Evolutionary conservation across 2,797 vertebrate species (phyloP).

Genomic region (Oryzias dopingdopingensis): DNA sequence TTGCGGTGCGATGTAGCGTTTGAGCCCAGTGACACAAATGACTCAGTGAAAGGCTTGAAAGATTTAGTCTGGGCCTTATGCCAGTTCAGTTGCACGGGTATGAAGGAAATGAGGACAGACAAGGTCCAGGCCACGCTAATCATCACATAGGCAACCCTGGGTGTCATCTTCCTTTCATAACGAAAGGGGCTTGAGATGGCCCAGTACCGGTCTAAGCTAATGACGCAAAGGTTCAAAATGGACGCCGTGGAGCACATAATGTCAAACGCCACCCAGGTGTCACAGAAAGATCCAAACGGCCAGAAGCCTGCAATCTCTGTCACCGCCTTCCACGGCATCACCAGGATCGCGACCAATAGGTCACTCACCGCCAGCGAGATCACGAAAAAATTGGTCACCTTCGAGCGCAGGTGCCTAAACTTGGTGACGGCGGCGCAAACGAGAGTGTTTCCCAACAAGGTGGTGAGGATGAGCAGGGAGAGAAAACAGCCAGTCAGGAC

Average conservation of each 20-base stretch:
- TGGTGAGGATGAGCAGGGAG: conserved; percentile 93
- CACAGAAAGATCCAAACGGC: conserved; percentile 97
- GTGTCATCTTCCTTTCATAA: conserved; percentile 99
- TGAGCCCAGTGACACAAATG: conserved; percentile 59
- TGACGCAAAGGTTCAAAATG: conserved; percentile 96
- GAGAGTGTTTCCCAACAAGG: conserved; percentile 91
- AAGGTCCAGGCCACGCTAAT: conserved; percentile 94
- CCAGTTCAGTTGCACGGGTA: conserved; percentile 98
- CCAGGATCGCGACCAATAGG: conserved; percentile 92
- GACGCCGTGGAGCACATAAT: conserved; percentile 99
- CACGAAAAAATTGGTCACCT: conserved; percentile 98
- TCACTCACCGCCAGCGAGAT: conserved; percentile 97
- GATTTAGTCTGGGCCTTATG: conserved; percentile 86
- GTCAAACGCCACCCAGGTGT: conserved; percentile 98
- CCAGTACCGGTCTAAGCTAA: conserved; percentile 98
- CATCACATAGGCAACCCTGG: conserved; percentile 91
- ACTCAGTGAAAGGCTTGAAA: conserved; percentile 61
- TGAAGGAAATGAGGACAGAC: conserved; percentile 96
- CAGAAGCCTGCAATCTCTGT: conserved; percentile 93
- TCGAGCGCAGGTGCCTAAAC: conserved; percentile 94
- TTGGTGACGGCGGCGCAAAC: conserved; percentile 94
- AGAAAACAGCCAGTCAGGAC: conserved; percentile 94
- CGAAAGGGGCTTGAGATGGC: conserved; percentile 98
- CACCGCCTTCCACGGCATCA: conserved; percentile 99
- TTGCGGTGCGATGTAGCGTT: conserved; percentile 74